Evolutionary conservation across 1,140 invertebrate genomes (phyloP), one percentile per base, ranked within the genome.

Genomic region (Dendroctonus valens): DNA sequence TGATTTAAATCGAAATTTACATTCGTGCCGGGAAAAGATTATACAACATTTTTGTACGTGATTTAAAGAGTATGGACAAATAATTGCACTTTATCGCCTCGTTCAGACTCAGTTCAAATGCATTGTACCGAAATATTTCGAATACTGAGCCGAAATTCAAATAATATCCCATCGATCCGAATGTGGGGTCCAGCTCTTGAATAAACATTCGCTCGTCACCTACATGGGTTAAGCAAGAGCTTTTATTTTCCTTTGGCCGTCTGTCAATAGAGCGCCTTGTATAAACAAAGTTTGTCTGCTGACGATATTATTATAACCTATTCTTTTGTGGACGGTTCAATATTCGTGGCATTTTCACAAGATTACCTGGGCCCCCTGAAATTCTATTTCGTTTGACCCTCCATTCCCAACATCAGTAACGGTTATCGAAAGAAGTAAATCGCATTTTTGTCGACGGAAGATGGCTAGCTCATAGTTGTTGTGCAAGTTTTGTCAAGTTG

Each of bases 221-320:
- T 60, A 60, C 58, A 60, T 49, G 37, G 38, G 44, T 60, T 60
- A 48, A 60, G 58, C 58, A 60, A 60, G 58, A 60, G 44, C 37
- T 50, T 49, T 50, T 60, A 49, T 60, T 60, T 60, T 60, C 46
- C 58, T 60, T 60, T 60, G 48, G 26, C 12, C 58, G 49, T 60
- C 48, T 60, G 58, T 60, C 58, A 60, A 60, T 48, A 60, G 41
- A 60, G 37, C 50, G 9, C n/a, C 46, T 60, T 60, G 41, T 60
- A 39, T 49, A 60, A 60, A 60, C 26, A 60, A 15, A 37, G 46
- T 49, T 60, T 38, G 37, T 60, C 58, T 60, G 58, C 44, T 50
- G 46, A 60, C 58, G 46, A 39, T 60, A 60, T 60, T 60, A 50
- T 49, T 49, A 39, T 60, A 50, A 49, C 44, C 3, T 49, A 60